These are phyloP conservation scores for Prolemur simus DNA, from an alignment of 2,113 vertebrate species.

Conservation along the genomic window DNA sequence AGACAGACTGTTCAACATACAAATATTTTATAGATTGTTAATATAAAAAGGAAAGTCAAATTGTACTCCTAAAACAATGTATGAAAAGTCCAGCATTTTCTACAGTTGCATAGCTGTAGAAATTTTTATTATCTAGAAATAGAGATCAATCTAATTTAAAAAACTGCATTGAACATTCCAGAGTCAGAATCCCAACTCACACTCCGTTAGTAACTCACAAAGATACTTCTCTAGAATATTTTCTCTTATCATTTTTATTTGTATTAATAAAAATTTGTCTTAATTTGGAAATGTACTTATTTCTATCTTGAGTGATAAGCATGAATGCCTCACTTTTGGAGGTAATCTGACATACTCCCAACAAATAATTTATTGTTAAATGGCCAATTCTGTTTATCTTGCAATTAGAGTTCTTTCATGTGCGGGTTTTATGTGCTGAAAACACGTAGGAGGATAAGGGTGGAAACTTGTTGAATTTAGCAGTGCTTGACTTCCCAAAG, in stretches of 20 bases:
- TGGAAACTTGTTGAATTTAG: neutral
- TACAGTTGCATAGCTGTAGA: neutral
- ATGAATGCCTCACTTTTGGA: constrained; percentile 26
- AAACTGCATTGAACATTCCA: neutral
- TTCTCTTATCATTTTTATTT: constrained; percentile 43
- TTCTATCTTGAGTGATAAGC: neutral
- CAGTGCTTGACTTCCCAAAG: neutral
- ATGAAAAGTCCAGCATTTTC: constrained; percentile 14
- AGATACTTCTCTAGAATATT: neutral
- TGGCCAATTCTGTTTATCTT: constrained; percentile 41
- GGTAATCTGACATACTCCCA: neutral
- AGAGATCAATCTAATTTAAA: neutral
- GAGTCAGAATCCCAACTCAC: neutral
- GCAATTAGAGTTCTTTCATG: constrained; percentile 28
- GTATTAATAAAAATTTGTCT: constrained; percentile 19
- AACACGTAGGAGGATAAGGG: neutral
- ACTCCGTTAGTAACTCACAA: neutral
- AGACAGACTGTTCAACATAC: neutral
- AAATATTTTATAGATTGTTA: constrained; percentile 21
- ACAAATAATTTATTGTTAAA: constrained; percentile 48
- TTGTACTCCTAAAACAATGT: constrained; percentile 1
- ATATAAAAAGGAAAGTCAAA: constrained; percentile 27
- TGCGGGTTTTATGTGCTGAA: neutral
- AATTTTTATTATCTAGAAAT: neutral
- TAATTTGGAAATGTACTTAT: constrained; percentile 30